These are phyloP conservation scores for Hemiprocne comata DNA, from an alignment of 2,113 vertebrate species.

Conservation along the genomic window DNA sequence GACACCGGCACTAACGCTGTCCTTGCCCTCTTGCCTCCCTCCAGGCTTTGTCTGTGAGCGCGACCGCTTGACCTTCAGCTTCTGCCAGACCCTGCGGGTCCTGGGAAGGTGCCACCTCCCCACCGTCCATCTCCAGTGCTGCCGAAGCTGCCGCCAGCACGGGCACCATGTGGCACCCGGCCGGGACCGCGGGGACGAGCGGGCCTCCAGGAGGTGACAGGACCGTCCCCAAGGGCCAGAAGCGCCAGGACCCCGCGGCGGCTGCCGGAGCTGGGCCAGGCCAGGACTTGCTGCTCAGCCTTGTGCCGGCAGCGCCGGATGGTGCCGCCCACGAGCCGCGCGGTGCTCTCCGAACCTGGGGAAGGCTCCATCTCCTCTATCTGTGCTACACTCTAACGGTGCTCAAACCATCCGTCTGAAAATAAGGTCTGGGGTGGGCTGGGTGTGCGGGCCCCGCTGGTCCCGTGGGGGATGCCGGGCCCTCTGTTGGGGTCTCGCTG, in stretches of 20 bases:
- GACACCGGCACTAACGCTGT: accelerated
- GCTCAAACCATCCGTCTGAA: not conserved
- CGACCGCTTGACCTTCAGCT: constrained; percentile 80
- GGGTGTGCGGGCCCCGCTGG: not conserved
- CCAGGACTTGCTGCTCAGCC: not conserved
- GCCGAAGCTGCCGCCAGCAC: constrained; percentile 79
- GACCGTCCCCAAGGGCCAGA: not conserved
- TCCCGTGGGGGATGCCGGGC: accelerated
- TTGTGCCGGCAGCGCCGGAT: too few relatives aligned
- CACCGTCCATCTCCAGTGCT: constrained; percentile 84
- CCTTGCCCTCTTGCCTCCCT: not conserved
- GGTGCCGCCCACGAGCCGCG: not conserved
- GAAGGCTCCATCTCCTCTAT: not conserved
- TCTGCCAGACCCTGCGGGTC: constrained; percentile 87
- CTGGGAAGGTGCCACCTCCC: constrained; percentile 85
- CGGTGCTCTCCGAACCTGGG: not conserved
- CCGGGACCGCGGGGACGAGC: constrained; percentile 63
- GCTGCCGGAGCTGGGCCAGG: not conserved
- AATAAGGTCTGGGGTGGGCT: not conserved
- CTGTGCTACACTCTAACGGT: not conserved
- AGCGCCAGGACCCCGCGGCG: accelerated
- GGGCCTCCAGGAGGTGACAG: constrained; percentile 71
- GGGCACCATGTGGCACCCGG: not conserved
- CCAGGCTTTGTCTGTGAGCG: constrained; percentile 78
- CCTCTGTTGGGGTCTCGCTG: not conserved